Conservation (phyloP, 2,113 vertebrate species). For the Micromys minutus region DNA sequence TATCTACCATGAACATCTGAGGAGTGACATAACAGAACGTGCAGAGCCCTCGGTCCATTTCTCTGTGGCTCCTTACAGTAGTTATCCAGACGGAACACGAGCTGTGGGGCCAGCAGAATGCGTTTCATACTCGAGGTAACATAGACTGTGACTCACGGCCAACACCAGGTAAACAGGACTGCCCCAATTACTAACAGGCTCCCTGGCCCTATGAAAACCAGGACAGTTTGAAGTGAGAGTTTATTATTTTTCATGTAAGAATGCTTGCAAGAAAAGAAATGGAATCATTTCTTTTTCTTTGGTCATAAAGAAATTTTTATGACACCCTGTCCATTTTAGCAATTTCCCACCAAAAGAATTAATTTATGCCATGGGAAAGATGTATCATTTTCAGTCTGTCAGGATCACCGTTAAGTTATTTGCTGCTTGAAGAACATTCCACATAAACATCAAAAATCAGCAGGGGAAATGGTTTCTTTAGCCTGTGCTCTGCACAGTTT, state of each 20-base stretch:
- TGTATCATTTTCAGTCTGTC: constrained; percentile 76
- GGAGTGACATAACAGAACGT: background rate
- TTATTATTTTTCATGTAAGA: constrained; percentile 78
- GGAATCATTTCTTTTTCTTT: constrained; percentile 78
- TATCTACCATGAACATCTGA: background rate
- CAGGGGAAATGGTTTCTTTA: constrained; percentile 73
- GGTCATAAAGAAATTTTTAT: constrained; percentile 78
- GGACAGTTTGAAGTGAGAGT: constrained; percentile 75
- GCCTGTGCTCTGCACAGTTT: constrained; percentile 60
- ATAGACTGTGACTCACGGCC: constrained; percentile 12
- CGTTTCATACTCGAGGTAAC: constrained; percentile 40
- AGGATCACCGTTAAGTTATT: constrained; percentile 69
- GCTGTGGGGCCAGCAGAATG: background rate
- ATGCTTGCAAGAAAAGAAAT: constrained; percentile 78
- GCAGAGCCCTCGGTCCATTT: background rate
- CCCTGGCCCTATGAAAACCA: constrained; percentile 55
- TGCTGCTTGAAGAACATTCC: constrained; percentile 75
- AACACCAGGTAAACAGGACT: constrained; percentile 48
- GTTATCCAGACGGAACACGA: constrained; percentile 19
- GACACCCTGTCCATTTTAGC: constrained; percentile 76
- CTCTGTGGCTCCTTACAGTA: background rate
- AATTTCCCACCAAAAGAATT: constrained; percentile 74
- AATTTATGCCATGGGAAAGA: constrained; percentile 81
- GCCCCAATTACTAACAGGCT: constrained; percentile 42
- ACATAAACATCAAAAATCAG: constrained; percentile 77